Conservation (phyloP, 2,888 invertebrate species). For the Brenthis ino region DNA sequence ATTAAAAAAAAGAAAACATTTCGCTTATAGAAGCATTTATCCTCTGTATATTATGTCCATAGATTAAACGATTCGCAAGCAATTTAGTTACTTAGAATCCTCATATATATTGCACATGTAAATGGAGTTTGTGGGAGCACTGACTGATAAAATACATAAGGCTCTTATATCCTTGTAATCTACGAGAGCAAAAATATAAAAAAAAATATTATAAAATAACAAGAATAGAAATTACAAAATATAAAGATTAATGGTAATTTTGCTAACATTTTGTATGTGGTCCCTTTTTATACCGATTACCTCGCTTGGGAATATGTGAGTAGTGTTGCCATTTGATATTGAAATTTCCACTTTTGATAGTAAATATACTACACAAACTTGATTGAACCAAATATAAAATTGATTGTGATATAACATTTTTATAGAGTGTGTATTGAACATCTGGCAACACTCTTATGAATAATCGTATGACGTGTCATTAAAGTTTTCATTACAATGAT, state of each 20-base stretch:
- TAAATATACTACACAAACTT: neutral
- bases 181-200: slow-evolving; percentile 21
- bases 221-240: slow-evolving; percentile 28
- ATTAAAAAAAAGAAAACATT: no score
- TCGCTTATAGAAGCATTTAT: neutral
- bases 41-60: slow-evolving; percentile 6
- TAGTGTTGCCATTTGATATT: slow-evolving; percentile 27
- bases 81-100: slow-evolving; percentile 11
- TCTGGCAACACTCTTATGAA: slow-evolving; percentile 1
- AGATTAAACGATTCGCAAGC: neutral
- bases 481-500: slow-evolving; percentile 15
- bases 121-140: slow-evolving; percentile 18
- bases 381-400: neutral
- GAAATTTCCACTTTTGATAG: neutral
- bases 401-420: neutral
- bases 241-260: slow-evolving; percentile 33
- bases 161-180: slow-evolving; percentile 22
- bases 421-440: neutral
- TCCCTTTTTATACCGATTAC: slow-evolving; percentile 40
- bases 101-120: slow-evolving; percentile 18
- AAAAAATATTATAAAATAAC: slow-evolving; percentile 4
- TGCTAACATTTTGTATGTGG: slow-evolving; percentile 41
- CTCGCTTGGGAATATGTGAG: slow-evolving; percentile 40
- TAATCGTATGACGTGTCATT: neutral
- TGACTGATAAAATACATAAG: slow-evolving; percentile 21